Conservation (phyloP, 2,888 invertebrate genomes). For the Cenopis cana region DNA sequence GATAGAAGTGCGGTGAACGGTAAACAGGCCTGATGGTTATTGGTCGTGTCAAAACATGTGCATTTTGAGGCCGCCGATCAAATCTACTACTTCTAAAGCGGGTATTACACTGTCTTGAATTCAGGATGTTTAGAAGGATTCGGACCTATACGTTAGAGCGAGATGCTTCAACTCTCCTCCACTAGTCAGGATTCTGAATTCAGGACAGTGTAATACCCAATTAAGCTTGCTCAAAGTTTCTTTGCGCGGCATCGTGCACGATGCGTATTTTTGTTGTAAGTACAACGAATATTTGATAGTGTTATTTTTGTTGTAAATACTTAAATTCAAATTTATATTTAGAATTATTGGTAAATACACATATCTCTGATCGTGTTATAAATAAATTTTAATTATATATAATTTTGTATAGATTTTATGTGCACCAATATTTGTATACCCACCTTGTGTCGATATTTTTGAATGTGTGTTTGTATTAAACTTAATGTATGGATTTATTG, state of each 20-base stretch:
- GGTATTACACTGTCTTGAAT: too few species aligned
- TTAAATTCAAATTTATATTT: conserved; percentile 14
- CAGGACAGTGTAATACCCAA: too few species aligned
- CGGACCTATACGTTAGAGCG: too few species aligned
- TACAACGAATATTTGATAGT: conserved; percentile 49
- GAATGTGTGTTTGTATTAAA: conserved; percentile 36
- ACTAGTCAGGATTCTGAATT: too few species aligned
- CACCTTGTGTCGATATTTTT: conserved; percentile 39
- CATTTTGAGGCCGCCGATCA: conserved; percentile 78
- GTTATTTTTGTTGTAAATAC: conserved; percentile 18
- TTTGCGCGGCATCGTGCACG: conserved; percentile 41
- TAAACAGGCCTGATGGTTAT: conserved; percentile 75
- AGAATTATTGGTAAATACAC: conserved; percentile 24
- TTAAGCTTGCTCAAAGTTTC: conserved; percentile 8
- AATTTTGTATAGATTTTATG: conserved; percentile 50
- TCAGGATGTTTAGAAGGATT: too few species aligned
- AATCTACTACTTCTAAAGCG: conserved; percentile 74
- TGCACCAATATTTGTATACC: conserved; percentile 49
- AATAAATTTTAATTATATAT: conserved; percentile 41
- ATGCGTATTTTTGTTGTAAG: conserved; percentile 21
- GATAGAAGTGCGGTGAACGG: conserved; percentile 54
- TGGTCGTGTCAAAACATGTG: conserved; percentile 80
- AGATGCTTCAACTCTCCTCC: too few species aligned
- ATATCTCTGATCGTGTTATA: conserved; percentile 27
- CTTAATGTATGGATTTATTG: conserved; percentile 51